Evolutionary conservation across 2,888 invertebrate genomes (phyloP), one percentile per base, ranked within the genome.

Genomic region (Aricia artaxerxes): DNA sequence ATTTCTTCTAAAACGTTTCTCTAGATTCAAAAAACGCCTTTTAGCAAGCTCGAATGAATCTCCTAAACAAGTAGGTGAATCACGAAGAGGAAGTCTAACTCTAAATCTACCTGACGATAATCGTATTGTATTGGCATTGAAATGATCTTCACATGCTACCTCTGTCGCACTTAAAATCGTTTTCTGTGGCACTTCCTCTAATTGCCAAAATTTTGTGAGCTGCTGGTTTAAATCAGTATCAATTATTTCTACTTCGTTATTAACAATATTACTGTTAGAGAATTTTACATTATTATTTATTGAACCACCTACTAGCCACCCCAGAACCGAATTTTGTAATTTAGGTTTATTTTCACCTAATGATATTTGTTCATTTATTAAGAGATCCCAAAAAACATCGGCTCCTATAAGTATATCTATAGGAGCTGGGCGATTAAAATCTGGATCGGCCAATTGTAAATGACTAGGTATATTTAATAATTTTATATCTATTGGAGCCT

Each of bases 391-490:
- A 77, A 80, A 80, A 5, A 11, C 40, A 40, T 40, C 40, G 40
- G 40, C 40, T 40, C 84, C 82, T 4, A 83, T 81, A 4, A 83
- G 73, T 1, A 82, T 49, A 38, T 84, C 82, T 16, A 82, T 76
- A 6, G 81, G 78, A 44, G 79, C 80, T 11, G 83, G 82, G 9
- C 77, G 49, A 73, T 80, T 9, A 60, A 82, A 82, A 1, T 73
- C 38, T 57, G 82, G 82, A 79, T 84, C 83, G 6, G 83, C 82
- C 75, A 84, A 79, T 38, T 69, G 40, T 11, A 83, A 78, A 60
- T 80, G 69, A 64, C 44, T 73, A 38, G 83, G 82, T 5, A 83
- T 11, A 2, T 82, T 80, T 13, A 82, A 49, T 44, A 24, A 49
- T 9, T 61, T 16, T n/a, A 35, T 72, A 73, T 73, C 44, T 57